Percentiles rank a stretch among this genome's conserved stretches.
phyloP scores from a whole-genome alignment of 37 sponge, comb jelly and placozoan genomes.

The Beroe forskalii region DNA sequence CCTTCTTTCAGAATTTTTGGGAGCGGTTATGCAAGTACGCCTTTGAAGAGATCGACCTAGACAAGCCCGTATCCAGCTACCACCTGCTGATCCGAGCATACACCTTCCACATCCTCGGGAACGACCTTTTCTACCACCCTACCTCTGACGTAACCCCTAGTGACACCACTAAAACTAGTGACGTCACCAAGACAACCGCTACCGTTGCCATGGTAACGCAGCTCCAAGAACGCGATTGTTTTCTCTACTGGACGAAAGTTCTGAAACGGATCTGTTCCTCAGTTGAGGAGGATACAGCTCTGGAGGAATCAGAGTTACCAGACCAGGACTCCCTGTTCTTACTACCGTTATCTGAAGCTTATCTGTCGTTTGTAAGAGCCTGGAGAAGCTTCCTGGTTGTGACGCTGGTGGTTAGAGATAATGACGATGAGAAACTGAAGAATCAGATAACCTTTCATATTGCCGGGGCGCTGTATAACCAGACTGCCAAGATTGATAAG shows the following conservation, averaged over 20 bases:
- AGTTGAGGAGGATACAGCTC: neutral
- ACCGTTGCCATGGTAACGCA: conserved; percentile 48
- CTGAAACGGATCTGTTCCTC: conserved; percentile 50
- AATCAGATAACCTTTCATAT: conserved; percentile 62
- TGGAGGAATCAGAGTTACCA: neutral
- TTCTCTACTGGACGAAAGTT: conserved; percentile 64
- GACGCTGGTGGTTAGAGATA: conserved; percentile 46
- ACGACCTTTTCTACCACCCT: conserved; percentile 39
- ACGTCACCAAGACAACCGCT: neutral
- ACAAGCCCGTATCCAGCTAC: conserved; percentile 51
- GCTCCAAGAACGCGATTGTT: conserved; percentile 53
- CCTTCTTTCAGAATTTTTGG: conserved; percentile 34
- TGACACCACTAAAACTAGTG: no score
- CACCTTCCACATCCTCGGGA: conserved; percentile 61
- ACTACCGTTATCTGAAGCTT: conserved; percentile 40
- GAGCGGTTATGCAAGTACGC: conserved; percentile 17
- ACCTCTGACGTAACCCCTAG: neutral
- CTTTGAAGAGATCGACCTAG: conserved; percentile 62
- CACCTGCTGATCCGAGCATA: conserved; percentile 49
- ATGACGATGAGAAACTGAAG: conserved; percentile 42
- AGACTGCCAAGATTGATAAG: conserved; percentile 49
- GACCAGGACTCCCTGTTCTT: conserved; percentile 22
- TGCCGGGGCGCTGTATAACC: conserved; percentile 59
- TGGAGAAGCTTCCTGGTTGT: conserved; percentile 48
- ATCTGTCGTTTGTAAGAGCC: conserved; percentile 39